Percentiles rank a stretch among this genome's conserved stretches.
phyloP scores from a whole-genome alignment of 2,888 invertebrate genomes.

The Liopterus haemorrhoidalis region DNA sequence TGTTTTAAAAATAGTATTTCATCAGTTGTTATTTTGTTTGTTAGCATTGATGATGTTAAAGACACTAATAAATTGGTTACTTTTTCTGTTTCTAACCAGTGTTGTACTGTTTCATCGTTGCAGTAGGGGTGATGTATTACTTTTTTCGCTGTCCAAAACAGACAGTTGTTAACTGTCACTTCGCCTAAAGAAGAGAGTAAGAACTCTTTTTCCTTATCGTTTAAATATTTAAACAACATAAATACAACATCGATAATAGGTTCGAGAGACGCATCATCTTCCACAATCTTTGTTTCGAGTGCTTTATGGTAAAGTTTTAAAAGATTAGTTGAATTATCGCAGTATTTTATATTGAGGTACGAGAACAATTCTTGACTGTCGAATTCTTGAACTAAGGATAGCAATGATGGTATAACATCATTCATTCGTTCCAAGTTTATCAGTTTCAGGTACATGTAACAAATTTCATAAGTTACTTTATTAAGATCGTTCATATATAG shows the following conservation, averaged over 20 bases:
- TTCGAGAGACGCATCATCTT: constrained; percentile 49
- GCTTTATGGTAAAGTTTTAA: constrained; percentile 44
- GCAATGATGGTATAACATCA: constrained; percentile 50
- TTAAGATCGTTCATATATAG: constrained; percentile 48
- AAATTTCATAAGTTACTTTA: constrained; percentile 46
- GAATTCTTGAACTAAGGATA: constrained; percentile 53
- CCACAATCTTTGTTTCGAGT: constrained; percentile 49
- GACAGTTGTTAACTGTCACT: constrained; percentile 46
- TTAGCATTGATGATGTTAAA: constrained; percentile 40
- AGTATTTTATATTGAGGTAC: constrained; percentile 40
- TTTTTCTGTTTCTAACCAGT: constrained; percentile 47
- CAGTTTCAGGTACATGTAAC: constrained; percentile 53
- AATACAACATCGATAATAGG: constrained; percentile 59
- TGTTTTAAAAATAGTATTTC: constrained; percentile 40
- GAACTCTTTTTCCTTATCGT: constrained; percentile 49
- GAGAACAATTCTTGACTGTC: constrained; percentile 50
- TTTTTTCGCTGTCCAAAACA: constrained; percentile 47
- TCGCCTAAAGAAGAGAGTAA: constrained; percentile 53
- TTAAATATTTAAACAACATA: constrained; percentile 52
- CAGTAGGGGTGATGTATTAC: constrained; percentile 47
- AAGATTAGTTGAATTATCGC: no score
- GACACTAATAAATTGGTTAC: constrained; percentile 45
- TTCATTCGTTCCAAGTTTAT: constrained; percentile 46
- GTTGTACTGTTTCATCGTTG: constrained; percentile 41
- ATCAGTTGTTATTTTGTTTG: constrained; percentile 38